Conservation (phyloP, 2,888 invertebrate species). For the Caprella mutica region DNA sequence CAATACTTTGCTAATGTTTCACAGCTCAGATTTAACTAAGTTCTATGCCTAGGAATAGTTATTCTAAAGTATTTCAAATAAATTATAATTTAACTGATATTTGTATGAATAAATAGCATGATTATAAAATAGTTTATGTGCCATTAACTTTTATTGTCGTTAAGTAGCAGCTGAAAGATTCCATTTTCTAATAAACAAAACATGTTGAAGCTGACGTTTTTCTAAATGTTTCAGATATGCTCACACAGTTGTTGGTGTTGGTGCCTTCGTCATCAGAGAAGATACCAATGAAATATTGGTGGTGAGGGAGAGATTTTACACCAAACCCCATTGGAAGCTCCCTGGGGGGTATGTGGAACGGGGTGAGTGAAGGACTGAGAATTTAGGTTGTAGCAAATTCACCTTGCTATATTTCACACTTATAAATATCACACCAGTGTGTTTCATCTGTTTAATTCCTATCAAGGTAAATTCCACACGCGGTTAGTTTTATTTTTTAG, state of each 20-base stretch:
- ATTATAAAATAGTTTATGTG: no score
- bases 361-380: slow-evolving; percentile 45
- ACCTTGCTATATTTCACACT: background rate
- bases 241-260: slow-evolving; percentile 71
- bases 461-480: background rate
- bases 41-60: no score
- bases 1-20: no score
- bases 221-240: slow-evolving; percentile 45
- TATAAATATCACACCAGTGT: background rate
- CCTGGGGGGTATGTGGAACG: slow-evolving; percentile 86
- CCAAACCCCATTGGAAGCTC: slow-evolving; percentile 62
- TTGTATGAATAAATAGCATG: no score
- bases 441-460: slow-evolving; percentile 35
- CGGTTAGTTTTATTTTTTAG: no score
- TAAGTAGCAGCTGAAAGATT: no score
- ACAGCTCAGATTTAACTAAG: no score
- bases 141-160: no score
- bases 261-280: slow-evolving; percentile 71
- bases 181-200: no score
- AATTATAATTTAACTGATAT: no score
- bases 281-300: slow-evolving; percentile 59
- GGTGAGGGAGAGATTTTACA: slow-evolving; percentile 59
- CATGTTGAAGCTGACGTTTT: no score
- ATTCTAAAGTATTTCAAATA: no score
- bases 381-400: slow-evolving; percentile 6